Percentiles rank a stretch among this genome's conserved stretches.
phyloP scores from a whole-genome alignment of 2,888 invertebrate genomes.

The Cryptus armator region DNA sequence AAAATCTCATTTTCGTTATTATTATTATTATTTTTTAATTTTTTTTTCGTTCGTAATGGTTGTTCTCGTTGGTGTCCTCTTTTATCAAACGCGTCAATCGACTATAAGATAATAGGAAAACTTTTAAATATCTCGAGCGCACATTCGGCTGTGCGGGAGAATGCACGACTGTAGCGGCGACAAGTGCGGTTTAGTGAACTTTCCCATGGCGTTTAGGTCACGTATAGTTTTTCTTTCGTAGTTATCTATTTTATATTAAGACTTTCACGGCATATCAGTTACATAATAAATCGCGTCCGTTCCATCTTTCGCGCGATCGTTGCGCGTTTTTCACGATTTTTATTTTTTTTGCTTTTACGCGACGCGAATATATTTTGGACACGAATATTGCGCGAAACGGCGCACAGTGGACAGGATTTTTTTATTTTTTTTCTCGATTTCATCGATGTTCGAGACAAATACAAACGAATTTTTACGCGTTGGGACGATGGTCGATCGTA shows the following conservation, averaged over 20 bases:
- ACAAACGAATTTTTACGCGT: conserved; percentile 55
- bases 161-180: conserved; percentile 64
- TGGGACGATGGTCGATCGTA: conserved; percentile 34
- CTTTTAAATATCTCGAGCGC: conserved; percentile 68
- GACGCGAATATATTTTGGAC: conserved; percentile 30
- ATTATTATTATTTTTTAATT: neutral
- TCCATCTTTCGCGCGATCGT: neutral
- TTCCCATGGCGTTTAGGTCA: conserved; percentile 62
- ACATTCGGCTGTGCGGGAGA: conserved; percentile 65
- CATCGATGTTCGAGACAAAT: conserved; percentile 64
- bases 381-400: conserved; percentile 52
- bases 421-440: conserved; percentile 69
- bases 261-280: conserved; percentile 71
- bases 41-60: neutral
- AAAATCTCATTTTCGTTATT: conserved; percentile 49
- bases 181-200: conserved; percentile 63
- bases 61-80: conserved; percentile 43
- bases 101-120: conserved; percentile 73
- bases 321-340: neutral
- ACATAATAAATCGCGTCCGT: conserved; percentile 48
- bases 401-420: conserved; percentile 72
- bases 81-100: conserved; percentile 72
- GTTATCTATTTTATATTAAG: conserved; percentile 68
- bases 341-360: neutral
- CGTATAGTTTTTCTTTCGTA: conserved; percentile 59